Evolutionary conservation across 2,888 invertebrate genomes (phyloP).

Genomic region (Incurvaria masculella): DNA sequence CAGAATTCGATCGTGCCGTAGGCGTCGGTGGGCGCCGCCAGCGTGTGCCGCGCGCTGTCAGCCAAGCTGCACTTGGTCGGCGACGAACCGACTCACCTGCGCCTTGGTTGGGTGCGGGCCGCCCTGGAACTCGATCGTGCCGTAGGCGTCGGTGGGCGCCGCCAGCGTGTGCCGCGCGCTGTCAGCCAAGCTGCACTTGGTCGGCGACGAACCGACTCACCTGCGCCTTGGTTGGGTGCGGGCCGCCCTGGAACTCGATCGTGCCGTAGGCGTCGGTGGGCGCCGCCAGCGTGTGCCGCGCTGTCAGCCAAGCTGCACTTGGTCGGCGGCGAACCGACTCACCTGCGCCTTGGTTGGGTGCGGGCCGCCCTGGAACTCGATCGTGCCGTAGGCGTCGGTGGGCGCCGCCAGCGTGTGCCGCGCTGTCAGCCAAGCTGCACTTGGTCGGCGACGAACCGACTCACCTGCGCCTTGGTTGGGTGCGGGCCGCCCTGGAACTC

Average conservation of each 20-base stretch:
- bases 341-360: conserved; percentile 67
- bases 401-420: conserved; percentile 83
- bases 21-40: conserved; percentile 89
- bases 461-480: conserved; percentile 66
- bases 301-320: conserved; percentile 80
- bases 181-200: conserved; percentile 80
- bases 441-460: too few species aligned
- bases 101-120: conserved; percentile 96
- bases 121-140: conserved; percentile 97
- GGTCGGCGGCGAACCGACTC: too few species aligned
- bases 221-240: conserved; percentile 96
- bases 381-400: conserved; percentile 97
- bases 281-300: conserved; percentile 78
- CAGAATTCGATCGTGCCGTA: conserved; percentile 98
- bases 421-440: conserved; percentile 80
- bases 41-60: conserved; percentile 84
- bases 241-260: conserved; percentile 96
- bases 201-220: too few species aligned
- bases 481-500: conserved; percentile 87
- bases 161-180: conserved; percentile 80
- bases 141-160: conserved; percentile 94
- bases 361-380: conserved; percentile 89
- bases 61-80: conserved; percentile 78
- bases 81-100: conserved; percentile 80
- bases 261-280: conserved; percentile 98